These are phyloP conservation scores for Chaenogobius annularis DNA, from an alignment of 2,113 vertebrate genomes.

Conservation along the genomic window DNA sequence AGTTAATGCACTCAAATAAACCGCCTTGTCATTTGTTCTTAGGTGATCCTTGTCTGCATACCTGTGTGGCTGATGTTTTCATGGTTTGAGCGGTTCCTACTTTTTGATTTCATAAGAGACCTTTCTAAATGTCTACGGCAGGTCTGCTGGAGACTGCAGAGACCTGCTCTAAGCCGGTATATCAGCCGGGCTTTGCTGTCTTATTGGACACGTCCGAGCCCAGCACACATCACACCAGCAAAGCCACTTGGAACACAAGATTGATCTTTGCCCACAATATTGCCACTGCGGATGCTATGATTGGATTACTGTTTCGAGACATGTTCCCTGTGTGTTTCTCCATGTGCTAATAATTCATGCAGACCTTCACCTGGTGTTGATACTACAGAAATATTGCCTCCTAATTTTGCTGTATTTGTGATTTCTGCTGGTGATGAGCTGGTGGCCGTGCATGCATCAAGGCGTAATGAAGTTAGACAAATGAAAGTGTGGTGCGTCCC, in stretches of 20 bases:
- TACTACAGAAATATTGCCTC: conserved; percentile 10
- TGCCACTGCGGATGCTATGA: conserved; percentile 37
- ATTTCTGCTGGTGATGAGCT: conserved; percentile 26
- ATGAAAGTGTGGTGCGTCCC: conserved; percentile 36
- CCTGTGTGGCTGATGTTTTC: not conserved
- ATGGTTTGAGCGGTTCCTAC: conserved; percentile 31
- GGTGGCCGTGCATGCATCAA: conserved; percentile 25
- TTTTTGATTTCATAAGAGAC: conserved; percentile 63
- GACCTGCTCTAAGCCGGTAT: conserved; percentile 58
- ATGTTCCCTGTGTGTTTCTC: conserved; percentile 40
- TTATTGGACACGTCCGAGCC: conserved; percentile 59
- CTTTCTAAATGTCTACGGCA: conserved; percentile 63
- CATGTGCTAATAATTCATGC: conserved; percentile 37
- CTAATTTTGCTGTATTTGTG: conserved; percentile 19
- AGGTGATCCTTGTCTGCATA: conserved; percentile 24
- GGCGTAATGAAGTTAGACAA: conserved; percentile 19
- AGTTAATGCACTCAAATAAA: not conserved
- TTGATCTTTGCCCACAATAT: conserved; percentile 46
- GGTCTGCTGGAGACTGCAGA: conserved; percentile 54
- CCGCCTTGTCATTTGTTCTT: not conserved
- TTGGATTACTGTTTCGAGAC: conserved; percentile 54
- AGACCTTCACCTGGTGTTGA: not conserved
- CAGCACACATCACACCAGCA: conserved; percentile 11
- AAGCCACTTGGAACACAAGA: conserved; percentile 37
- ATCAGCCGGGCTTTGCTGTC: conserved; percentile 63